phyloP scores from a whole-genome alignment of 2,113 vertebrate genomes.

The Megalops atlanticus region DNA sequence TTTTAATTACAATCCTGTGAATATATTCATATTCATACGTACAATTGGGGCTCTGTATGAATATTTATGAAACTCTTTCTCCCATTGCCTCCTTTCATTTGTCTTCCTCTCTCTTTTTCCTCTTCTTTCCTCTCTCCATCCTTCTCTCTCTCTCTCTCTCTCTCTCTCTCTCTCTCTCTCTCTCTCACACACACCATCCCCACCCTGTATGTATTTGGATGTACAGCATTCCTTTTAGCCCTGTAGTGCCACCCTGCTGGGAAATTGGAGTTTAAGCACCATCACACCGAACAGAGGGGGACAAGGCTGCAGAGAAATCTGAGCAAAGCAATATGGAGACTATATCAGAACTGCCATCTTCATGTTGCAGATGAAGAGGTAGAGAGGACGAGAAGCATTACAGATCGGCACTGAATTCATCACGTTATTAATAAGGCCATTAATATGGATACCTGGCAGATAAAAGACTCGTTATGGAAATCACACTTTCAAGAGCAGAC shows the following conservation, averaged over 20 bases:
- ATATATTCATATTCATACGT: neutral
- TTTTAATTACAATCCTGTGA: neutral
- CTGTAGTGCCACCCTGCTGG: too few relatives aligned
- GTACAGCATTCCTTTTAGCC: too few relatives aligned
- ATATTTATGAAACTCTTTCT: too few relatives aligned
- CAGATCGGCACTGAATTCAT: neutral
- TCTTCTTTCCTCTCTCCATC: neutral
- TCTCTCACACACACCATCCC: neutral
- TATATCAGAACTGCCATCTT: neutral
- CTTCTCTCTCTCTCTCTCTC: neutral
- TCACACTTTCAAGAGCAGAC: neutral
- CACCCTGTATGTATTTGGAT: neutral
- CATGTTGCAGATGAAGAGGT: neutral
- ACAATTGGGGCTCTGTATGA: neutral
- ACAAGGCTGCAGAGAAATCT: too few relatives aligned
- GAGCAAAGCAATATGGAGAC: too few relatives aligned
- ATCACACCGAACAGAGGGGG: too few relatives aligned
- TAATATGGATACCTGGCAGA: neutral
- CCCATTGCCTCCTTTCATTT: too few relatives aligned
- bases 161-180: neutral
- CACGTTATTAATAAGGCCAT: neutral
- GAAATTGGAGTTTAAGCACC: too few relatives aligned
- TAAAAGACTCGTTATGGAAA: neutral
- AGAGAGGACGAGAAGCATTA: neutral
- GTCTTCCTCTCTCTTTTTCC: neutral